phyloP scores from a whole-genome alignment of 2,888 invertebrate genomes.

The Lasioglossum malachurum region DNA sequence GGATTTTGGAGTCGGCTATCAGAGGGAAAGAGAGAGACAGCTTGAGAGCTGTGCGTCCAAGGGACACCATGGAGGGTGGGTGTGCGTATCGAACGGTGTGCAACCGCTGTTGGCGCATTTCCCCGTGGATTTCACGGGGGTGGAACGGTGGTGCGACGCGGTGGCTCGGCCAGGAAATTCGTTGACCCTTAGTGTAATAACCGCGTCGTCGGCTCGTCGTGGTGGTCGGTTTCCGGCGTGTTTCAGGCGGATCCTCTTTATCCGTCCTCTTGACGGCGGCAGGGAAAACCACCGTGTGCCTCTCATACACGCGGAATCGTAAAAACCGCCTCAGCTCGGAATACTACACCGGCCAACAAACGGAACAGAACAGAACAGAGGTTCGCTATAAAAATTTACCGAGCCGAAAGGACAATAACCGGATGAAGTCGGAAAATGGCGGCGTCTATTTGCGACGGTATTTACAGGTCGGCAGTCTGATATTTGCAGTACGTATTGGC shows the following conservation, averaged over 20 bases:
- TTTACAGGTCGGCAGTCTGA: constrained; percentile 14
- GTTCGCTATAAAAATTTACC: constrained; percentile 31
- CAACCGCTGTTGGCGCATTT: constrained; percentile 63
- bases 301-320: constrained; percentile 46
- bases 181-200: constrained; percentile 77
- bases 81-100: constrained; percentile 64
- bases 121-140: constrained; percentile 62
- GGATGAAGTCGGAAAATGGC: constrained; percentile 21
- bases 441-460: constrained; percentile 6
- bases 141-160: constrained; percentile 53
- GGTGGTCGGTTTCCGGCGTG: constrained; percentile 36
- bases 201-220: constrained; percentile 63
- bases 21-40: background rate
- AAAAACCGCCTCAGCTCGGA: constrained; percentile 23
- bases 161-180: constrained; percentile 66
- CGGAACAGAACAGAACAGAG: background rate
- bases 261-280: background rate
- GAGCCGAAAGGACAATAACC: constrained; percentile 32
- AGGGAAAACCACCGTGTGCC: background rate
- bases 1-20: constrained; percentile 5
- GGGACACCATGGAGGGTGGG: constrained; percentile 3
- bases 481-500: constrained; percentile 34
- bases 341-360: background rate
- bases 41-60: background rate
- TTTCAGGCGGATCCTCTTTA: constrained; percentile 41